Conservation (phyloP, 2,113 vertebrate genomes). For the Edolisoma coerulescens region DNA sequence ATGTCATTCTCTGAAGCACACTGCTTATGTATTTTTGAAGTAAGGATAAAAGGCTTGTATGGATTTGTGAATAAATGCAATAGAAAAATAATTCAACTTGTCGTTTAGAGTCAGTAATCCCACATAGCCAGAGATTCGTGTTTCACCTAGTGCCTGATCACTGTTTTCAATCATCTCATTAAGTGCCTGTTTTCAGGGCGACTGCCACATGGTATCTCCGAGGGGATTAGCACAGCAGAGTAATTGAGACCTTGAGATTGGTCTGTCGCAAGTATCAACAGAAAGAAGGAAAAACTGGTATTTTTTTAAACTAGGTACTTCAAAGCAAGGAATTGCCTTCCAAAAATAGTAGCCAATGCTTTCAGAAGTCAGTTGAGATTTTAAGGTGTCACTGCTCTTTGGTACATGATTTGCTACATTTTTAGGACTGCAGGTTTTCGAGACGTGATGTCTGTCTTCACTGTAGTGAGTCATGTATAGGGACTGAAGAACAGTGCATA, state of each 20-base stretch:
- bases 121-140: background rate
- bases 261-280: background rate
- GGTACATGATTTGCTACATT: background rate
- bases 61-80: background rate
- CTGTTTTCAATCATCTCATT: background rate
- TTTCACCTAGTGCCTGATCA: background rate
- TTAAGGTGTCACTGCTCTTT: background rate
- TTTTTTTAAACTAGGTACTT: background rate
- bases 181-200: background rate
- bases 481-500: background rate
- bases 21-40: background rate
- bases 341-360: background rate
- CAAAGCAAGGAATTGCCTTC: background rate
- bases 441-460: background rate
- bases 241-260: background rate
- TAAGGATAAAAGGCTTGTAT: background rate
- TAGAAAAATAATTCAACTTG: background rate
- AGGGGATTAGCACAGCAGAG: background rate
- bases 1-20: background rate
- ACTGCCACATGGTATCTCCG: accelerated
- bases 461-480: accelerated
- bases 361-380: background rate
- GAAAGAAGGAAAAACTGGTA: background rate
- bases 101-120: background rate
- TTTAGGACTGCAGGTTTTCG: background rate